Evolutionary conservation across 2,888 invertebrate species (phyloP).

Genomic region (Rhamnusium bicolor): DNA sequence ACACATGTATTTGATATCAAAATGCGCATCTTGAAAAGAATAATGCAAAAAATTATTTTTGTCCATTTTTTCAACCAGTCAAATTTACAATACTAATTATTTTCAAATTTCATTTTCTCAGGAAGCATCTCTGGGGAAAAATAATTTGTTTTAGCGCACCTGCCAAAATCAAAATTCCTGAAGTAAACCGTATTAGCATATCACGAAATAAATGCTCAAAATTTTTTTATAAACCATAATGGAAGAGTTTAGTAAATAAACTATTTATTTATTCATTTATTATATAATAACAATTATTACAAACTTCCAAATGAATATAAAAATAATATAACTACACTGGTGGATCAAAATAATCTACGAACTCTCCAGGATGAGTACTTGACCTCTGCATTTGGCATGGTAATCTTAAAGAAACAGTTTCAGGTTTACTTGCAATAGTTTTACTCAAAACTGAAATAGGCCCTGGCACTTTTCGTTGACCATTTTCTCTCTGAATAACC

Average conservation of each 20-base stretch:
- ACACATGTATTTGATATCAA: too few relatives aligned
- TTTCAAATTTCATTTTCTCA: too few relatives aligned
- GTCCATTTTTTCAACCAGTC: too few relatives aligned
- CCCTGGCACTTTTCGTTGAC: slow-evolving; percentile 85
- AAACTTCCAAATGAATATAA: slow-evolving; percentile 44
- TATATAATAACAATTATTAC: slow-evolving; percentile 21
- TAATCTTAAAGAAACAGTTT: slow-evolving; percentile 63
- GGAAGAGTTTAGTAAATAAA: slow-evolving; percentile 7
- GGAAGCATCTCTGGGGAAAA: too few relatives aligned
- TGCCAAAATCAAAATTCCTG: too few relatives aligned
- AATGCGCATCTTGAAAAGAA: too few relatives aligned
- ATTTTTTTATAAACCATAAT: not conserved
- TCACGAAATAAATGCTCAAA: too few relatives aligned
- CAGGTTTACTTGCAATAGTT: slow-evolving; percentile 56
- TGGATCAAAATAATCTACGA: slow-evolving; percentile 35
- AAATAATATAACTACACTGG: slow-evolving; percentile 37
- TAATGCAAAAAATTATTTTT: too few relatives aligned
- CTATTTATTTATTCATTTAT: slow-evolving; percentile 19
- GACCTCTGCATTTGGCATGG: slow-evolving; percentile 53
- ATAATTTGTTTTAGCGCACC: too few relatives aligned
- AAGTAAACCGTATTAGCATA: too few relatives aligned
- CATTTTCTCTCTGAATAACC: slow-evolving; percentile 84
- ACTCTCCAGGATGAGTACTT: slow-evolving; percentile 54
- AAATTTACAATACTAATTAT: too few relatives aligned
- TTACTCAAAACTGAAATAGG: slow-evolving; percentile 72